These are phyloP conservation scores for Calidris pugnax DNA, from an alignment of 2,113 vertebrate genomes.

Conservation along the genomic window DNA sequence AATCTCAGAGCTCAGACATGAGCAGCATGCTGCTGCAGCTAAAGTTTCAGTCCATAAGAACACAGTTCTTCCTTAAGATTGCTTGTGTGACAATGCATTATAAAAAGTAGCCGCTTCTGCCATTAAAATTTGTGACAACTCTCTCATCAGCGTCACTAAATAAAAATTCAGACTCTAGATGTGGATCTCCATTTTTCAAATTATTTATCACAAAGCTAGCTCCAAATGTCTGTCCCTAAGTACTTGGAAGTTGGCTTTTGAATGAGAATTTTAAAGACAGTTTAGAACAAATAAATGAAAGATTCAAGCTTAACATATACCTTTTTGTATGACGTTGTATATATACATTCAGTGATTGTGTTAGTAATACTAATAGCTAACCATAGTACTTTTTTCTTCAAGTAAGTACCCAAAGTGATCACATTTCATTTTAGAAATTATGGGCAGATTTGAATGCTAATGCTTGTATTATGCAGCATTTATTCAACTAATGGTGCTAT, in stretches of 20 bases:
- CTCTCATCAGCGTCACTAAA: not conserved
- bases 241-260: not conserved
- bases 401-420: not conserved
- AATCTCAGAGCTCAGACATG: conserved; percentile 72
- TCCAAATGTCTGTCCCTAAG: not conserved
- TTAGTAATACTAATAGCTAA: not conserved
- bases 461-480: conserved; percentile 23
- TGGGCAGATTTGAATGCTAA: conserved; percentile 20
- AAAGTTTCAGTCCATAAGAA: conserved; percentile 50
- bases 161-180: not conserved
- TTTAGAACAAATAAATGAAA: not conserved
- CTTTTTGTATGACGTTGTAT: not conserved
- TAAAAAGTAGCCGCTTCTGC: not conserved
- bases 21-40: conserved; percentile 65
- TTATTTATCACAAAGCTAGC: not conserved
- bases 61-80: conserved; percentile 22
- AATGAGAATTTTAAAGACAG: not conserved
- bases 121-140: not conserved
- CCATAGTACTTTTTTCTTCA: not conserved
- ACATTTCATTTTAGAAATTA: conserved; percentile 9
- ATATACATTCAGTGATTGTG: not conserved
- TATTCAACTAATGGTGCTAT: conserved; percentile 24
- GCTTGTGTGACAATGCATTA: not conserved
- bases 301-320: rapidly evolving
- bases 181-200: not conserved